Base-by-base conservation (phyloP, 2,797 vertebrate genomes). In the Thalassophryne amazonica region DNA sequence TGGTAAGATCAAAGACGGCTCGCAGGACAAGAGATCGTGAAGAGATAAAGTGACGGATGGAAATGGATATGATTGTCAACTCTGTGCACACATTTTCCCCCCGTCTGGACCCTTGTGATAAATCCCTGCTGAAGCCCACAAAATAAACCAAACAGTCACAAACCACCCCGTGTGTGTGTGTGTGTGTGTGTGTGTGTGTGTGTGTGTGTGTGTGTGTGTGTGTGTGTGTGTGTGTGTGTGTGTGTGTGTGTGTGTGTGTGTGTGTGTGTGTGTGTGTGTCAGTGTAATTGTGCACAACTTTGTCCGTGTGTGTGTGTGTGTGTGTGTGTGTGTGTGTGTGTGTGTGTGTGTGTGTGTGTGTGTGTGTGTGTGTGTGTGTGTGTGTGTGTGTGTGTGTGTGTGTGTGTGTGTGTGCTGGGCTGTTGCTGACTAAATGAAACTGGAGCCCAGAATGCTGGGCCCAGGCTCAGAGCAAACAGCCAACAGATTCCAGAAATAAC, bases 1-100 rank as follows among this genome's bases (percentile, higher is more conserved):
- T 25, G 29, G 67, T 59, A 28, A 34, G 38, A 80, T 83, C 73
- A 81, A 78, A 83, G 75, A 30, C 2, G 32, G 22, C 20, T 22
- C 9, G 31, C 53, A 24, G 42, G 60, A 69, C 61, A 59, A 58
- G 68, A 61, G 59, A 59, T 69, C n/a, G 47, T 7, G 27, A 45
- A 37, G 39, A 14, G 31, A 35, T 52, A 42, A 39, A 31, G 43
- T 1, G 23, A 40, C 49, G 53, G 30, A 14, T 14, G 16, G 11
- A 7, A 16, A 21, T 8, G 34, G 29, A 37, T 41, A 18, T 41
- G 2, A 49, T 53, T 35, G 41, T 35, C 17, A 29, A 13, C 17
- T 17, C 45, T 17, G 3, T 4, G 35, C 20, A 47, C 33, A 23
- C 18, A 21, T 33, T 30, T 19, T 6, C 13, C 45, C n/a, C 12